Evolutionary conservation across 2,888 invertebrate genomes (phyloP), one percentile per base, ranked within the genome.

Genomic region (Gortyna flavago): DNA sequence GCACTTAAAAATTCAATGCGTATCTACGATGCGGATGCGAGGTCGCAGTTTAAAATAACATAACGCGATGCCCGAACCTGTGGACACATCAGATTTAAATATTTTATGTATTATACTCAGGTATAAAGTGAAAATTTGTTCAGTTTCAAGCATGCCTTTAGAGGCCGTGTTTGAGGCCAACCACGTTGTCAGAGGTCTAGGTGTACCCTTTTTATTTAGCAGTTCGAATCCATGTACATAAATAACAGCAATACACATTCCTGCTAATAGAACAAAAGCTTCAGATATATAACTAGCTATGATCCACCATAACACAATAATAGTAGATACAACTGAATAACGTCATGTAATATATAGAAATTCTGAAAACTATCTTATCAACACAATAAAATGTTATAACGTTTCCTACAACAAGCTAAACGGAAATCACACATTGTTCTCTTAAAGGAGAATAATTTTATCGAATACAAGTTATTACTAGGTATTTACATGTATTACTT

Each of bases 1-100:
- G 86, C 85, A 86, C 85, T 79, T 86, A 87, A 87, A n/a, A 79
- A 83, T 80, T 75, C 66, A 75, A 65, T 83, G 75, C 70, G 64
- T 78, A 70, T 67, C 35, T 74, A 74, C 70, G 69, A 67, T 75
- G 80, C 79, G 74, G 83, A 81, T 74, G 80, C 29, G 48, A 65
- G 75, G 41, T 67, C 41, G 13, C 72, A 67, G 77, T 77, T 83
- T 59, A 82, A 84, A 80, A 85, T 79, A 84, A 57, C 68, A 70
- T 62, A 67, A 57, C 41, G 54, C 38, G 11, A 29, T 35, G 18
- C 57, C 16, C 44, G 44, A 57, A 54, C 65, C 72, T 35, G 57
- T 70, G 62, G 74, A 67, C 38, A 54, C 5, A 65, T 62, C 61
- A 75, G 44, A 65, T 82, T 79, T 59, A 59, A 81, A 72, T 75